Percentiles rank a stretch among this genome's conserved stretches.
Evolutionary conservation across 2,113 vertebrate species (phyloP).

Genomic region (Bothrops jararaca): DNA sequence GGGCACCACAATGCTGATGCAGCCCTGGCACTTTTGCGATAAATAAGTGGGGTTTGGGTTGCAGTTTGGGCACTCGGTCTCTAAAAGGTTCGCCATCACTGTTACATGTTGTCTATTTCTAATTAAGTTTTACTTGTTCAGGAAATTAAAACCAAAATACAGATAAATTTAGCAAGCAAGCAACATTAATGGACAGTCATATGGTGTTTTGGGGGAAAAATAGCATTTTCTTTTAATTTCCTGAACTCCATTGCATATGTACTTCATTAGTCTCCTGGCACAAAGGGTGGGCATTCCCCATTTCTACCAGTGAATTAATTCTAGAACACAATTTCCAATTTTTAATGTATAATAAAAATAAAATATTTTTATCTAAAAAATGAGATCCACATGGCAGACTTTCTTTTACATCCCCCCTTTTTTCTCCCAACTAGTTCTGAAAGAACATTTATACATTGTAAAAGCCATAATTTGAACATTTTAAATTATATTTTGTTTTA

Average conservation of each 20-base stretch:
- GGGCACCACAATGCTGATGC: too few species aligned
- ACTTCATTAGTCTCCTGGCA: not conserved
- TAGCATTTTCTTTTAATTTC: not conserved
- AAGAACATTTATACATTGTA: not conserved
- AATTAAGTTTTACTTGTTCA: not conserved
- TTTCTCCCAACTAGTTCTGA: not conserved
- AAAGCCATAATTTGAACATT: not conserved
- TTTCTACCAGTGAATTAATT: slow-evolving; percentile 18
- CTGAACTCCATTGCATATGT: not conserved
- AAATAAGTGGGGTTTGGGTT: too few species aligned
- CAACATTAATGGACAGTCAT: not conserved
- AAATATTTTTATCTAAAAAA: slow-evolving; percentile 21
- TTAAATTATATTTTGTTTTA: not conserved
- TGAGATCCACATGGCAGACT: not conserved
- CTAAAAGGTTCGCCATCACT: too few species aligned
- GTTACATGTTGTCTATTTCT: not conserved
- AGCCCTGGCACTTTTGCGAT: too few species aligned
- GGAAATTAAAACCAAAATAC: not conserved
- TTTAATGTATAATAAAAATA: slow-evolving; percentile 2
- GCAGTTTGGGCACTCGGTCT: too few species aligned
- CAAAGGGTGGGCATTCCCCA: too few species aligned
- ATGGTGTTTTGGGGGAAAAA: not conserved
- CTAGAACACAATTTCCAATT: slow-evolving; percentile 9
- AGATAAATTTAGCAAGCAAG: not conserved
- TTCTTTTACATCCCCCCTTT: not conserved